These are phyloP conservation scores for Amaurobius ferox DNA, from an alignment of 2,888 invertebrate genomes.

Conservation along the genomic window DNA sequence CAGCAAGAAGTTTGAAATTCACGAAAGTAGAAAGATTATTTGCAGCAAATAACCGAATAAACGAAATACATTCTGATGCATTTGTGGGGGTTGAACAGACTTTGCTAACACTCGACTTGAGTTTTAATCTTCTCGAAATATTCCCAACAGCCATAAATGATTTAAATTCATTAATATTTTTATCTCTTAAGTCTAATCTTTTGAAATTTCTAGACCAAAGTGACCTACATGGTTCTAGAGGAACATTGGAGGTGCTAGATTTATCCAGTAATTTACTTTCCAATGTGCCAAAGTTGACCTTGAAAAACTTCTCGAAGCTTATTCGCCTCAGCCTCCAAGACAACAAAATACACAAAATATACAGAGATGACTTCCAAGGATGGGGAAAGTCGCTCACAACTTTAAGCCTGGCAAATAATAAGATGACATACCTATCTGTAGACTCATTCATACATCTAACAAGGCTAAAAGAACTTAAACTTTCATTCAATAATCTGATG, in stretches of 20 bases:
- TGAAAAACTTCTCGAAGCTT: slow-evolving; percentile 60
- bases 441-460: slow-evolving; percentile 88
- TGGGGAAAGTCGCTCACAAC: slow-evolving; percentile 91
- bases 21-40: slow-evolving; percentile 87
- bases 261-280: slow-evolving; percentile 73
- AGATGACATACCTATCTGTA: slow-evolving; percentile 88
- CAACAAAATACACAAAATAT: slow-evolving; percentile 72
- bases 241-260: slow-evolving; percentile 72
- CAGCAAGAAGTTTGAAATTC: slow-evolving; percentile 83
- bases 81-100: slow-evolving; percentile 83
- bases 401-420: slow-evolving; percentile 93
- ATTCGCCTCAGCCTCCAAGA: slow-evolving; percentile 73
- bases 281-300: slow-evolving; percentile 70
- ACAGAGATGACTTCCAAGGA: slow-evolving; percentile 83
- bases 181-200: slow-evolving; percentile 86
- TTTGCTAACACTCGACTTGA: slow-evolving; percentile 72
- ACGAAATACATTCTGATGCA: slow-evolving; percentile 83
- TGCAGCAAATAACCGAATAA: slow-evolving; percentile 73
- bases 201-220: slow-evolving; percentile 84
- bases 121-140: slow-evolving; percentile 82
- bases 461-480: slow-evolving; percentile 76
- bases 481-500: slow-evolving; percentile 75
- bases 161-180: slow-evolving; percentile 78
- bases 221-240: slow-evolving; percentile 80
- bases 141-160: slow-evolving; percentile 78